These are phyloP conservation scores for Homarus americanus DNA, from an alignment of 1,140 invertebrate genomes.

Conservation along the genomic window DNA sequence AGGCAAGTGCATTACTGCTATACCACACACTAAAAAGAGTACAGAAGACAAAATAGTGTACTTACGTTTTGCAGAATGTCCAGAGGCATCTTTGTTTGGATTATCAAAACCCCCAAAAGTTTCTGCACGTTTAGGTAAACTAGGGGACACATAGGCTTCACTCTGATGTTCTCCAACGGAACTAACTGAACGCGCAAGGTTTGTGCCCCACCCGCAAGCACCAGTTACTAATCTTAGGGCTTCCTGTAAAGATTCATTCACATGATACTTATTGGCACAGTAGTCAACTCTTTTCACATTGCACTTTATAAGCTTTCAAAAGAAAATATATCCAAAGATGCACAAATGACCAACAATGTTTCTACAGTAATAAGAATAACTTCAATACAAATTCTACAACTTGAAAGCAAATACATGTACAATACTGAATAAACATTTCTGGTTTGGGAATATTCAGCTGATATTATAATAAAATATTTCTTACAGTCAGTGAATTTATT, in stretches of 20 bases:
- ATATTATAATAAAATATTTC: background rate
- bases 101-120: constrained; percentile 96
- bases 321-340: background rate
- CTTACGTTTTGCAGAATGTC: constrained; percentile 70
- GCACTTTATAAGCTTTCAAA: background rate
- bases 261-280: background rate
- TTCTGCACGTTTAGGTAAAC: constrained; percentile 92
- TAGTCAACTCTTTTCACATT: no score
- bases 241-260: constrained; percentile 79
- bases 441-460: background rate
- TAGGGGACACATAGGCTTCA: constrained; percentile 88
- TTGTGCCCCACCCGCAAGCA: constrained; percentile 85
- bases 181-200: constrained; percentile 91
- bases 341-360: background rate
- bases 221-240: constrained; percentile 86
- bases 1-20: no score
- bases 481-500: constrained; percentile 68
- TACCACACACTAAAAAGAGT: no score
- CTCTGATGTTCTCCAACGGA: constrained; percentile 94
- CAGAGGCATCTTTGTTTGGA: constrained; percentile 75
- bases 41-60: background rate
- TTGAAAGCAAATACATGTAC: background rate
- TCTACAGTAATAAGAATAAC: no score
- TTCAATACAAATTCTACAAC: no score
- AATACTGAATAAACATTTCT: background rate